A percentile compares a stretch with the other conserved stretches of the same genome.
phyloP scores from a whole-genome alignment of 2,888 invertebrate genomes.

The Ptychoptera albimana region DNA sequence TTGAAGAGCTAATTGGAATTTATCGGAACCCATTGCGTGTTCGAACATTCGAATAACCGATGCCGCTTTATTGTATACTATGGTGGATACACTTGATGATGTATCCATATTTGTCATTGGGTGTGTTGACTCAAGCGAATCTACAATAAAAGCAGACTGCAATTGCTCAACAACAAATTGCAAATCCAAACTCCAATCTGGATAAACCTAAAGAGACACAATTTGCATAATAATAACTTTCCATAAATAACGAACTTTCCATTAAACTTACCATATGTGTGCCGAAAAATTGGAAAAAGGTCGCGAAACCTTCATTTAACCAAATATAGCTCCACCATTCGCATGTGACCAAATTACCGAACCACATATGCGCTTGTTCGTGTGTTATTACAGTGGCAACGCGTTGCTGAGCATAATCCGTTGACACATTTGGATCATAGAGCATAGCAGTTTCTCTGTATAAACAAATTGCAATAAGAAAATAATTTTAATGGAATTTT shows the following conservation, averaged over 20 bases:
- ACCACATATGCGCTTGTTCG: conserved; percentile 48
- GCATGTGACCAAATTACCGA: conserved; percentile 42
- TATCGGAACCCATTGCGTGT: conserved; percentile 37
- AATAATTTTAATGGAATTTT: neutral
- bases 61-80: conserved; percentile 59
- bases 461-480: conserved; percentile 32
- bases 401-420: conserved; percentile 39
- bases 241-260: no score
- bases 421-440: conserved; percentile 42
- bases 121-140: conserved; percentile 38
- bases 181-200: conserved; percentile 43
- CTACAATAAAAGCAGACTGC: conserved; percentile 42
- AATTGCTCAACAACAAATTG: conserved; percentile 56
- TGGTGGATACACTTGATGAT: conserved; percentile 38
- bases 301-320: conserved; percentile 51
- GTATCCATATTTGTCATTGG: conserved; percentile 41
- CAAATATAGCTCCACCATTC: conserved; percentile 39
- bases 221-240: no score
- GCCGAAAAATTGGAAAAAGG: conserved; percentile 50
- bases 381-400: conserved; percentile 39
- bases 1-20: conserved; percentile 37
- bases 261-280: conserved; percentile 6
- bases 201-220: conserved; percentile 28
- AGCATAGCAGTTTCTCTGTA: conserved; percentile 55
- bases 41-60: conserved; percentile 51